phyloP scores from a whole-genome alignment of 2,888 invertebrate species.

The Desoria tigrina region DNA sequence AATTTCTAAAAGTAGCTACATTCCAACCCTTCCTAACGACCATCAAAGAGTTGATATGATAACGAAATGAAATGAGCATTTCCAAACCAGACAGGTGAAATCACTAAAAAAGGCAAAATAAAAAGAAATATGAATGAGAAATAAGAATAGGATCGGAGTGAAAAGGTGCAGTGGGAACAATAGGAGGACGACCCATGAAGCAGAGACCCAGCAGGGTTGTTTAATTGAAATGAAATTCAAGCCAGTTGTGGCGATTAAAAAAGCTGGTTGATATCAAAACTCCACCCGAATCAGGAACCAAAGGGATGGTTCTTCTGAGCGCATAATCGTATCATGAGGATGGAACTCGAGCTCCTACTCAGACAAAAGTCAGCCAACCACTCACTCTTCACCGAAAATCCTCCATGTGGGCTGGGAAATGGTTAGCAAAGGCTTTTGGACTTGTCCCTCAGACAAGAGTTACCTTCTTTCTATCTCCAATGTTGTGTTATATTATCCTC shows the following conservation, averaged over 20 bases:
- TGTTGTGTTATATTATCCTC: neutral
- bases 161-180: neutral
- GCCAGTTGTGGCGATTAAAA: constrained; percentile 40
- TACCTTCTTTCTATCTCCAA: neutral
- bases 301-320: constrained; percentile 49
- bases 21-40: neutral
- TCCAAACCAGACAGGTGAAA: neutral
- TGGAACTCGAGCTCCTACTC: constrained; percentile 46
- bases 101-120: neutral
- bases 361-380: constrained; percentile 47
- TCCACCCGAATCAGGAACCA: constrained; percentile 51
- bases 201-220: constrained; percentile 7
- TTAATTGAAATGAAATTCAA: constrained; percentile 8
- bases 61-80: too few relatives aligned
- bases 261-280: constrained; percentile 32
- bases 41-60: too few relatives aligned
- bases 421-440: constrained; percentile 16
- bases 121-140: neutral
- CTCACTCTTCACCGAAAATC: constrained; percentile 48
- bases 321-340: constrained; percentile 49
- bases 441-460: neutral
- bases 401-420: constrained; percentile 51
- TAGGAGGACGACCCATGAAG: neutral
- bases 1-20: too few relatives aligned
- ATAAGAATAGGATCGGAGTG: neutral